These are phyloP conservation scores for Chrysopilus asiliformis DNA, from an alignment of 2,888 invertebrate species.

Conservation along the genomic window DNA sequence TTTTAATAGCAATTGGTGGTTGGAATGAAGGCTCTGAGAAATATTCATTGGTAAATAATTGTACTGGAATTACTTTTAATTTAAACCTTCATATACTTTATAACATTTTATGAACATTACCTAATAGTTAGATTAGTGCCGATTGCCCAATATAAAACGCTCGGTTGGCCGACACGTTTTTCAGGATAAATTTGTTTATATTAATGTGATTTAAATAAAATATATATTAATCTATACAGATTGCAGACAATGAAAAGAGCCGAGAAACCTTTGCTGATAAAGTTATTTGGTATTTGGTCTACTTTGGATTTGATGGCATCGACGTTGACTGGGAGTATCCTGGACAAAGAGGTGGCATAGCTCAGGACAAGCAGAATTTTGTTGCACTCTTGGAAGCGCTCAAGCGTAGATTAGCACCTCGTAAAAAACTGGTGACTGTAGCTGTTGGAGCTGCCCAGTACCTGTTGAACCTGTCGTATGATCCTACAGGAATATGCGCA, in stretches of 20 bases:
- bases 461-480: conserved; percentile 32
- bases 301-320: conserved; percentile 39
- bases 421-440: conserved; percentile 34
- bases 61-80: background rate
- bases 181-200: no score
- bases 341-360: conserved; percentile 32
- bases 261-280: conserved; percentile 35
- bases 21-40: conserved; percentile 38
- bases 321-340: conserved; percentile 42
- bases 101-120: no score
- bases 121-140: no score
- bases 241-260: conserved; percentile 29
- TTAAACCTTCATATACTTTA: background rate
- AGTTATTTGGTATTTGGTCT: conserved; percentile 31
- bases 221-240: no score
- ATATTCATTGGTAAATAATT: conserved; percentile 30
- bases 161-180: no score
- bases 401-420: conserved; percentile 29
- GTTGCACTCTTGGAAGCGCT: conserved; percentile 32
- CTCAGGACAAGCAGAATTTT: conserved; percentile 34
- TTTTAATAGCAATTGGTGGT: conserved; percentile 38
- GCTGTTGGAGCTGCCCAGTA: conserved; percentile 36
- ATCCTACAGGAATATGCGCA: conserved; percentile 30
- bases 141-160: no score
- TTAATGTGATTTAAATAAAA: no score